Base-by-base conservation (phyloP, 2,888 invertebrate genomes). In the Parelbella ahira region DNA sequence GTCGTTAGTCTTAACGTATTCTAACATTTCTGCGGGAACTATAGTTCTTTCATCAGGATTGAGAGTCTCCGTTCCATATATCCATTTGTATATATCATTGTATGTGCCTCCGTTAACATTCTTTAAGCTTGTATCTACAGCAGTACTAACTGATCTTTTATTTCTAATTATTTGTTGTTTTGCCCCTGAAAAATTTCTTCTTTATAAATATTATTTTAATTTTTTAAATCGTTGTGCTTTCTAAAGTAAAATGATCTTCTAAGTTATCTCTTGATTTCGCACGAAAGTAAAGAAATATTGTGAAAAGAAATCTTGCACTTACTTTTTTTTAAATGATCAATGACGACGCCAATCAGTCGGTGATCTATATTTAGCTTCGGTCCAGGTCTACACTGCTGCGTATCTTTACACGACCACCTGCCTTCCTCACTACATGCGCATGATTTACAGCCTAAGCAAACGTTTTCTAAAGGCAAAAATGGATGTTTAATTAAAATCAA, bases 391-490 rank as follows among this genome's bases (percentile, higher is more conserved):
- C 76, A 79, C 0, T 38, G 49, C 13, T 60, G 53, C 2, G 32
- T 29, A 1, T 4, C 4, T 6, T 18, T 51, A 49, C 79, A 79
- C 43, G 58, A 58, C 79, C 79, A 80, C 0, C 7, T 45, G 6
- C 75, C 75, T 0, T 39, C 27, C 0, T 38, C 37, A 11, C 51
- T 51, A 33, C 79, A 80, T 6, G 34, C 41, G 33, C 79, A 78
- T 0, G 38, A 49, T 11, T 49, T 58, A 46, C 79, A 79, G 9
- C 71, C 74, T 1, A 57, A 37, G 44, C 75, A 74, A 3, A 64
- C 52, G 45, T 75, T 78, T 0, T 73, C 79, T 78, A 48, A 5
- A 43, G n/a, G n/a, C n/a, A n/a, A n/a, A n/a, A n/a, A n/a, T n/a
- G n/a, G n/a, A n/a, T n/a, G n/a, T n/a, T n/a, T n/a, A n/a, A n/a